phyloP scores from a whole-genome alignment of 2,797 vertebrate species.

The Siniperca undulata region DNA sequence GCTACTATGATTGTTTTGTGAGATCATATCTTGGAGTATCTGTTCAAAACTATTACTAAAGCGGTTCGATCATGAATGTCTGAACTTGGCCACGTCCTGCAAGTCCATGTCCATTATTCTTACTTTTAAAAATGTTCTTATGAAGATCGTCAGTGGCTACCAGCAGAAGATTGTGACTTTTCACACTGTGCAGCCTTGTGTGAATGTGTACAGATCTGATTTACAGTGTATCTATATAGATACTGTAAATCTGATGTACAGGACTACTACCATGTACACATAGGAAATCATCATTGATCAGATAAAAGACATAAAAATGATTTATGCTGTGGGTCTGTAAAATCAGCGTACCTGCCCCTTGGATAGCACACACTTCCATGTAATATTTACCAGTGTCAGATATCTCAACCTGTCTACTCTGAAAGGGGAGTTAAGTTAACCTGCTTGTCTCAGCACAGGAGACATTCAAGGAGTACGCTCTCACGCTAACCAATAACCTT shows the following conservation, averaged over 20 bases:
- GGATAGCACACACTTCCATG: conserved; percentile 73
- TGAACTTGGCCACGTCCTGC: neutral
- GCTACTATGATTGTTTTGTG: neutral
- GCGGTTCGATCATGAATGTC: neutral
- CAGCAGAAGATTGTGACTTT: neutral
- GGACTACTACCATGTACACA: neutral
- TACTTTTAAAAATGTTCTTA: neutral
- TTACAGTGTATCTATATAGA: conserved; percentile 4
- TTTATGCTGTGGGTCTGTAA: neutral
- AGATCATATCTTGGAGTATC: neutral
- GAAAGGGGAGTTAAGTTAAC: conserved; percentile 69
- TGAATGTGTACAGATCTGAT: neutral
- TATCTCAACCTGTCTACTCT: conserved; percentile 81
- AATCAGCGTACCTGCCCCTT: conserved; percentile 56
- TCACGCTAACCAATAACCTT: conserved; percentile 84
- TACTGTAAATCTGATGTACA: neutral
- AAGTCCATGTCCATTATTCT: neutral
- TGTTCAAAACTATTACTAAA: neutral
- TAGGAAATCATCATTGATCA: conserved; percentile 38
- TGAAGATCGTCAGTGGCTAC: neutral
- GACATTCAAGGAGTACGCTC: conserved; percentile 63
- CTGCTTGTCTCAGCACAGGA: conserved; percentile 73
- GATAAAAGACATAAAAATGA: conserved; percentile 15
- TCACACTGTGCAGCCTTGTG: neutral
- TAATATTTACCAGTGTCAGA: conserved; percentile 84